phyloP scores from a whole-genome alignment of 2,797 vertebrate genomes.

The Lepidocolaptes lacrymiger region DNA sequence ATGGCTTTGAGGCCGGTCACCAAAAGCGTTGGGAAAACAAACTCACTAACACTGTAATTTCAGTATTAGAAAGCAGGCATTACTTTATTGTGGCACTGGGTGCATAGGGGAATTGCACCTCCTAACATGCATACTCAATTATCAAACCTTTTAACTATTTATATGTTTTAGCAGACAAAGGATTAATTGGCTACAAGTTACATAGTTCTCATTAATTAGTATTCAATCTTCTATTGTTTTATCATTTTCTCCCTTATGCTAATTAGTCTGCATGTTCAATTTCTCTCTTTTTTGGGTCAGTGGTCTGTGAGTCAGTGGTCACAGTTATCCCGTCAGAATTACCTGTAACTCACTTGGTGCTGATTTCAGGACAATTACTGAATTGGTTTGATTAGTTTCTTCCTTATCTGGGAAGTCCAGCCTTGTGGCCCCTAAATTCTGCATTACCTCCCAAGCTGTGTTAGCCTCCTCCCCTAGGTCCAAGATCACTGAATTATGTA shows the following conservation, averaged over 20 bases:
- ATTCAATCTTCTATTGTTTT: neutral
- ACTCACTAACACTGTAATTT: neutral
- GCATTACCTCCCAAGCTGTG: neutral
- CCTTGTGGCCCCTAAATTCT: neutral
- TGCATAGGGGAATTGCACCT: neutral
- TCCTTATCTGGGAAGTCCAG: neutral
- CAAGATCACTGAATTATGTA: neutral
- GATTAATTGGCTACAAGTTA: neutral
- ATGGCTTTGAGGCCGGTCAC: neutral
- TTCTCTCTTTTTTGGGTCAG: neutral
- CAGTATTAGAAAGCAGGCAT: neutral
- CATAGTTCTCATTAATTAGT: neutral
- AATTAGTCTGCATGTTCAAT: neutral
- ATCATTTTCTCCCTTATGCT: neutral
- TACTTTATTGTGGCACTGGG: neutral
- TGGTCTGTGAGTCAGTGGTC: neutral
- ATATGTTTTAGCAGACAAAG: neutral
- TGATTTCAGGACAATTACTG: neutral
- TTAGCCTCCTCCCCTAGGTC: neutral
- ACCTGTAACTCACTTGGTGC: neutral
- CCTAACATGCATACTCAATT: neutral
- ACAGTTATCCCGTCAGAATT: neutral
- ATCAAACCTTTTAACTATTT: neutral
- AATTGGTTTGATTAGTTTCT: neutral
- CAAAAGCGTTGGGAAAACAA: neutral